A percentile compares a stretch with the other conserved stretches of the same genome.
Conservation (phyloP, 2,888 invertebrate genomes). For the Maniola hyperantus region DNA sequence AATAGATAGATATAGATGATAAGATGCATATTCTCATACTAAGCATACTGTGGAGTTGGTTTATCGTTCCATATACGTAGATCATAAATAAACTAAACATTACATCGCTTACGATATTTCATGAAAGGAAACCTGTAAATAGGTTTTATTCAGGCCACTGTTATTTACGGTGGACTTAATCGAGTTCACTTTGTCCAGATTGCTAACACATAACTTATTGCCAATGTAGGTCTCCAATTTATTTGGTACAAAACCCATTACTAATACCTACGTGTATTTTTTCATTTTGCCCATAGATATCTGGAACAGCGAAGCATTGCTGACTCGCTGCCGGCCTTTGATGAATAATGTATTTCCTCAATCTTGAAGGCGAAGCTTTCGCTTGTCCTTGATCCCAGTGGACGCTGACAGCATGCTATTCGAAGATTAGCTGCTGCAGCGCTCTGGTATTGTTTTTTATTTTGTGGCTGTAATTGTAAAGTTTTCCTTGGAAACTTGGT, state of each 20-base stretch:
- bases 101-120: background rate
- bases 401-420: constrained; percentile 8
- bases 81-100: background rate
- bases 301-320: constrained; percentile 2
- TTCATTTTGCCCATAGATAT: constrained; percentile 11
- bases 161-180: constrained; percentile 13
- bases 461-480: background rate
- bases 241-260: constrained; percentile 10
- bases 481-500: background rate
- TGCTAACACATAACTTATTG: constrained; percentile 14
- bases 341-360: constrained; percentile 15
- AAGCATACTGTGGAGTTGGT: too few relatives aligned
- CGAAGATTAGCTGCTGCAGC: background rate
- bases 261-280: constrained; percentile 5
- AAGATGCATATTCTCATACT: too few relatives aligned
- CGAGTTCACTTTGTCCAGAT: background rate
- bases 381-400: constrained; percentile 9
- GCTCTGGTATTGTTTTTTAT: background rate
- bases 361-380: constrained; percentile 5
- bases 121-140: constrained; percentile 9
- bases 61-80: background rate
- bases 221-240: constrained; percentile 10
- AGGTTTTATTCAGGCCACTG: constrained; percentile 13
- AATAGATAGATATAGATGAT: too few relatives aligned
- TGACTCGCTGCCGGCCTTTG: constrained; percentile 2